phyloP scores from a whole-genome alignment of 2,113 vertebrate species.

The Pelobates fuscus region DNA sequence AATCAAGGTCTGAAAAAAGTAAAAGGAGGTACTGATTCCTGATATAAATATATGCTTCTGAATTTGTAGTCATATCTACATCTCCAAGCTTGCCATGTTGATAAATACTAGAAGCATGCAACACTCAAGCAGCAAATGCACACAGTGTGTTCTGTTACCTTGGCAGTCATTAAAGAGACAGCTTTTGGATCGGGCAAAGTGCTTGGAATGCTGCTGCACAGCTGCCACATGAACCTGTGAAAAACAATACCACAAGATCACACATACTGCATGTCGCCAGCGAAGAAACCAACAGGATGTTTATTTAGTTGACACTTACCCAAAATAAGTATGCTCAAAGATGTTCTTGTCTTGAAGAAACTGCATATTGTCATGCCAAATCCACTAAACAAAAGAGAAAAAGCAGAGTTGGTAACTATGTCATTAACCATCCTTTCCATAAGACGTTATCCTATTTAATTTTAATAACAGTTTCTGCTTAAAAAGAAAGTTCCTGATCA shows the following conservation, averaged over 20 bases:
- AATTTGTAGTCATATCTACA: too few species aligned
- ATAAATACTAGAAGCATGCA: too few species aligned
- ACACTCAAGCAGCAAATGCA: too few species aligned
- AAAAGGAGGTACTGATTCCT: too few species aligned
- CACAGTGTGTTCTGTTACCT: slow-evolving; percentile 71
- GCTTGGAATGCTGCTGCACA: slow-evolving; percentile 98
- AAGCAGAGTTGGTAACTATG: neutral
- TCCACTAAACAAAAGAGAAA: slow-evolving; percentile 83
- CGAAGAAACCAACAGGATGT: neutral
- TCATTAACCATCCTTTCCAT: too few species aligned
- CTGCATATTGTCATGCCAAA: slow-evolving; percentile 99
- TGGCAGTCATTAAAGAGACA: slow-evolving; percentile 96
- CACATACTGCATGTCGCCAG: slow-evolving; percentile 40
- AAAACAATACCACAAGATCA: slow-evolving; percentile 58
- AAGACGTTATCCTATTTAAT: too few species aligned
- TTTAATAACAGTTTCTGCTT: too few species aligned
- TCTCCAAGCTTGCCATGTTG: too few species aligned
- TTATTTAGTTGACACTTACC: slow-evolving; percentile 73
- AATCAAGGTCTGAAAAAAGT: too few species aligned
- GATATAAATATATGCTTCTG: too few species aligned
- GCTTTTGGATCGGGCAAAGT: slow-evolving; percentile 96
- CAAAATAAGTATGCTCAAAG: slow-evolving; percentile 98
- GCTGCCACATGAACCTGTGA: slow-evolving; percentile 97
- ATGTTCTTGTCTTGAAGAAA: slow-evolving; percentile 99
- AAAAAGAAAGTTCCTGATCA: too few species aligned